Base-by-base conservation (phyloP, 2,888 invertebrate species). In the Pherbina coryleti region DNA sequence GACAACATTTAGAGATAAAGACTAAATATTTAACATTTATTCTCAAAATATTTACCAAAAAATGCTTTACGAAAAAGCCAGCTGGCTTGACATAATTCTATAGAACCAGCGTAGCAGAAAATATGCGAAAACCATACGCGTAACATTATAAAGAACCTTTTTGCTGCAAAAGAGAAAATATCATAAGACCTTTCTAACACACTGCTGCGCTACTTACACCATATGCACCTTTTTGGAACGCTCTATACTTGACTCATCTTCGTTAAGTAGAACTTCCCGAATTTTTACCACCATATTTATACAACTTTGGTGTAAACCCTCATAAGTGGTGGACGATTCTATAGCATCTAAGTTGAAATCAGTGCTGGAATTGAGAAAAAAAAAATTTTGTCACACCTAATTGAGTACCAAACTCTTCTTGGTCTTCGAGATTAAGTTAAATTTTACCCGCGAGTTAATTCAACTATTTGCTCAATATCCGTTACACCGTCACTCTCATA, bases 401-500 rank as follows among this genome's bases (percentile, higher is more conserved):
- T 57, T n/a, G 17, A 2, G n/a, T 25, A 25, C 28, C 5, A 11
- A 28, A 14, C 11, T 25, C 44, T 0, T 37, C 5, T 31, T 31
- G 3, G 5, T 3, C 37, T 37, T 8, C 31, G 31, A 31, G 31
- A 5, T 4, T 4, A 5, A 31, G 5, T 8, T 1, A n/a, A n/a
- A 2, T 60, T 80, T 49, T 80, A 88, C 88, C 83, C 83, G 1
- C 67, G 49, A 8, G 76, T 79, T 1, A 19, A 22, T 0, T 71
- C 5, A 0, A 78, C 1, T 14, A 86, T 9, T 5, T 79, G 64
- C 0, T 83, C 4, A 0, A 76, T 25, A 8, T 85, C 53, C 0
- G 84, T 84, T 2, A 79, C 5, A 2, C 88, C 88, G 2, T 83
- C 70, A 77, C 85, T 83, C 0, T 82, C 75, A 60, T 83, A 87